A percentile compares a stretch with the other conserved stretches of the same genome.
These are phyloP conservation scores for Aricia agestis DNA, from an alignment of 1,140 invertebrate species.

Conservation along the genomic window DNA sequence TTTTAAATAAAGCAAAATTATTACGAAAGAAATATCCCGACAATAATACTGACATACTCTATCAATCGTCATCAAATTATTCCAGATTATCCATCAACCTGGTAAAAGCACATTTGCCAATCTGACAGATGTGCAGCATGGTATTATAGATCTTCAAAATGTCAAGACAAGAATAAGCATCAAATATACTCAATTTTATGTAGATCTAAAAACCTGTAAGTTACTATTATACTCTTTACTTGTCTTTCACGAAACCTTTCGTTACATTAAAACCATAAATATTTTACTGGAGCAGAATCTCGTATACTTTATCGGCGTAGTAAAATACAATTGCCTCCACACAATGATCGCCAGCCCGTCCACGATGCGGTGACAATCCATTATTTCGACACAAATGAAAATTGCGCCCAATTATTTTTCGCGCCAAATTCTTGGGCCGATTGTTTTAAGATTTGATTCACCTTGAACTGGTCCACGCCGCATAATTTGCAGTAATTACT, in stretches of 20 bases:
- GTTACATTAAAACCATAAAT: not conserved
- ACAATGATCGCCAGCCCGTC: not conserved
- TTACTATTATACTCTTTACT: too few species aligned
- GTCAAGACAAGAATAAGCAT: not conserved
- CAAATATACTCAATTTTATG: too few species aligned
- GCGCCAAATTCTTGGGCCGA: not conserved
- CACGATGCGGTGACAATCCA: not conserved
- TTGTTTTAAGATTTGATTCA: constrained; percentile 38
- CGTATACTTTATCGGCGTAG: not conserved
- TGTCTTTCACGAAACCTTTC: not conserved
- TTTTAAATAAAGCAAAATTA: not conserved
- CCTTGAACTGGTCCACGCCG: constrained; percentile 61
- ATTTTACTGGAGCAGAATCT: not conserved
- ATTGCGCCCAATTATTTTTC: constrained; percentile 31
- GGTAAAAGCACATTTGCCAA: not conserved
- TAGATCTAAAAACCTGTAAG: too few species aligned
- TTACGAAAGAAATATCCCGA: not conserved
- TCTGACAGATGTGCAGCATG: not conserved
- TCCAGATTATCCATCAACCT: not conserved
- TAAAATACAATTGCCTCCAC: not conserved
- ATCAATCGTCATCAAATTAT: not conserved
- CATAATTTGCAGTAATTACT: constrained; percentile 70
- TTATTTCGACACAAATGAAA: not conserved
- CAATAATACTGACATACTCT: not conserved
- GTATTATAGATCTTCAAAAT: not conserved